Conservation (phyloP, 2,113 vertebrate genomes). For the Apodemus speciosus region DNA sequence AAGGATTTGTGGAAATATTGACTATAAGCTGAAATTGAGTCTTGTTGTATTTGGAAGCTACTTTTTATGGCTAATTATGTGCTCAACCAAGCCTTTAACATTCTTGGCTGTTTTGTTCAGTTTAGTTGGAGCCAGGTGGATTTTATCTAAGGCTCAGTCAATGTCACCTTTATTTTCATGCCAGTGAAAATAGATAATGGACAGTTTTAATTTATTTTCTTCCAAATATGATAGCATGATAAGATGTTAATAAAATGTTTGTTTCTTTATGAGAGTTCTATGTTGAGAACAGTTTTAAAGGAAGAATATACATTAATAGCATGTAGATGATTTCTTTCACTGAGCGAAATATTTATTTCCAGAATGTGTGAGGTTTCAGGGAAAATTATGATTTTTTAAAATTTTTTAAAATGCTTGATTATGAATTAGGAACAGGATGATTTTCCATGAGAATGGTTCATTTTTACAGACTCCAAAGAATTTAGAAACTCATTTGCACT, state of each 20-base stretch:
- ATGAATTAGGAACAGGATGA: background rate
- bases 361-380: background rate
- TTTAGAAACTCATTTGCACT: background rate
- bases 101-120: constrained; percentile 57
- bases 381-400: constrained; percentile 46
- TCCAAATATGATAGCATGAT: background rate
- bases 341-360: background rate
- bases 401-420: background rate
- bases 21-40: background rate
- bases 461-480: background rate
- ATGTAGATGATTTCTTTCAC: background rate
- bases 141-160: constrained; percentile 52
- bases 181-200: constrained; percentile 22
- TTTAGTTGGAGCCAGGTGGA: constrained; percentile 52
- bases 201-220: constrained; percentile 44
- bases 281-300: constrained; percentile 36
- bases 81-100: constrained; percentile 32
- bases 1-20: constrained; percentile 22
- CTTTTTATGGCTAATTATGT: constrained; percentile 64
- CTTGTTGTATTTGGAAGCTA: constrained; percentile 64
- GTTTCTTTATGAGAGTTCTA: constrained; percentile 14
- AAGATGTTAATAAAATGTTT: background rate
- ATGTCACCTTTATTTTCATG: constrained; percentile 60
- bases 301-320: background rate
- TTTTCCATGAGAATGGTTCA: background rate